A percentile compares a stretch with the other conserved stretches of the same genome.
Evolutionary conservation across 2,888 invertebrate genomes (phyloP).

Genomic region (Gandaritis pyraliata): DNA sequence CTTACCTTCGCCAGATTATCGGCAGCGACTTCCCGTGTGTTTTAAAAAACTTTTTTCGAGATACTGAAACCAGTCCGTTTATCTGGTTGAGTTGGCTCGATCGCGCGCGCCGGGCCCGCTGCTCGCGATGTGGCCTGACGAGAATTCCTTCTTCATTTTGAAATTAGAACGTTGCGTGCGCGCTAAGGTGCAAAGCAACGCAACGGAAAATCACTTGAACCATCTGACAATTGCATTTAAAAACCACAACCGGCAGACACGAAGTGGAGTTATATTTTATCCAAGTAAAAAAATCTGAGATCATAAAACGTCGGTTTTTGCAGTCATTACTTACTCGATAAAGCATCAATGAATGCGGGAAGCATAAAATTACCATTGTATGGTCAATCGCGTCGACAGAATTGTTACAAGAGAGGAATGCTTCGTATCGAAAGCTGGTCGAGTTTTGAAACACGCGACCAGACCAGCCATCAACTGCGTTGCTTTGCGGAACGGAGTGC

Average conservation of each 20-base stretch:
- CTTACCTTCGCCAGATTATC: constrained; percentile 79
- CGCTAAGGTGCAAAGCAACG: constrained; percentile 41
- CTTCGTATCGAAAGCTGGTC: neutral
- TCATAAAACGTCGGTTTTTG: constrained; percentile 50
- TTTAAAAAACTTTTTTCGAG: constrained; percentile 67
- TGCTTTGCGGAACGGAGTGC: constrained; percentile 47
- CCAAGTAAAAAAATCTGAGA: constrained; percentile 45
- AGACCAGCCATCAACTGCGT: neutral
- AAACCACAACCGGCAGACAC: constrained; percentile 25
- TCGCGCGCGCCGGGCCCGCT: constrained; percentile 27
- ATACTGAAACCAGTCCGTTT: constrained; percentile 79
- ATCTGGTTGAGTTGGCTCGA: constrained; percentile 64
- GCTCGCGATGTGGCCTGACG: constrained; percentile 51
- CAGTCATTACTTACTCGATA: constrained; percentile 51
- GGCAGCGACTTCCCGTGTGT: constrained; percentile 76
- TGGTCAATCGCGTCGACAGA: constrained; percentile 28
- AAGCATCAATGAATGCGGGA: constrained; percentile 33
- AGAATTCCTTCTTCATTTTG: constrained; percentile 65
- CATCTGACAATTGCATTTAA: constrained; percentile 31
- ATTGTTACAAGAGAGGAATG: neutral
- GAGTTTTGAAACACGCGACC: neutral
- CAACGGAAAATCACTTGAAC: constrained; percentile 44
- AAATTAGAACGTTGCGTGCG: constrained; percentile 65
- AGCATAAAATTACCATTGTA: constrained; percentile 26
- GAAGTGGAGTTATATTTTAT: constrained; percentile 13